Evolutionary conservation across 2,113 vertebrate genomes (phyloP), one percentile per base, ranked within the genome.

Genomic region (Podarcis cretensis): DNA sequence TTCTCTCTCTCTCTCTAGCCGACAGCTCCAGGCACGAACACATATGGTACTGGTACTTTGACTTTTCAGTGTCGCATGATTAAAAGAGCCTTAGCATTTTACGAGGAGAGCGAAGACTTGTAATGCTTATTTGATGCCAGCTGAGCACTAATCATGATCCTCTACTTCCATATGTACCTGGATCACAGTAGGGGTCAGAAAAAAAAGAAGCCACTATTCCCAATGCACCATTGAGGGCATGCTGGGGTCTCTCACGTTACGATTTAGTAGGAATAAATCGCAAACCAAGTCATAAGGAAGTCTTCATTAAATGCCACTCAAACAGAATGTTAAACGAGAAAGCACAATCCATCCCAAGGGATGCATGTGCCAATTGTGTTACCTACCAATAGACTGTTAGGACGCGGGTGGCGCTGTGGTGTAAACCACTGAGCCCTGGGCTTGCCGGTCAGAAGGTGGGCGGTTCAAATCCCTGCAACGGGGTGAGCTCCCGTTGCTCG

Each of bases 1-100:
- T 43, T 43, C 8, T 87, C 88, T 12, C 6, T 87, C 88, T 12
- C 85, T 81, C 82, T 76, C 37, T 63, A 71, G 83, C 85, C 87
- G 84, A 89, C 85, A 87, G 84, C 87, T 91, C 76, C 30, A 66
- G 87, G 35, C 48, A 63, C 57, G 81, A 83, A 78, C 80, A 78
- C 65, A 79, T 69, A 59, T 43, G 81, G 48, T 69, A 84, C 30
- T 27, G 69, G n/a, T 83, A 75, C 35, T 79, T 76, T 71, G 40
- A 69, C 87, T 79, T 40, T 79, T 75, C 79, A 27, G 20, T 71
- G 65, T 79, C 25, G 7, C n/a, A 78, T 59, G 30, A 73, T 76
- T 83, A 84, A 88, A 2, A 4, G 90, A 89, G 65, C 81, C 82
- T 83, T 89, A 7, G 43, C 79, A 75, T 77, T 37, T 35, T 74